Evolutionary conservation across 2,797 vertebrate species (phyloP).

Genomic region (Fringilla coelebs): DNA sequence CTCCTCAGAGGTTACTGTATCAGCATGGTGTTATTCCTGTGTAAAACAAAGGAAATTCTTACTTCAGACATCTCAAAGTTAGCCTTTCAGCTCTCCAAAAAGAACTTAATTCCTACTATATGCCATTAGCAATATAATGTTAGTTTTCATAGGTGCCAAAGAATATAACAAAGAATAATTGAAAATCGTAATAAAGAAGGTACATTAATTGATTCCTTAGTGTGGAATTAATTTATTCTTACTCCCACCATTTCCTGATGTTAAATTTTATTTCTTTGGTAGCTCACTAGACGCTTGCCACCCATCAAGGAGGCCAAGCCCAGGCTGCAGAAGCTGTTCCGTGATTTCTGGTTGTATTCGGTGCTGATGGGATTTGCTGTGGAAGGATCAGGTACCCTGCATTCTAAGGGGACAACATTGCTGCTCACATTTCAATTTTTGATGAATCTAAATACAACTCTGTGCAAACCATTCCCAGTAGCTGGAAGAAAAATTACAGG

Average conservation of each 20-base stretch:
- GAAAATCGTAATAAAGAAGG: neutral
- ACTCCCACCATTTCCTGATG: neutral
- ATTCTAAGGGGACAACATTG: neutral
- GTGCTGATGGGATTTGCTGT: conserved; percentile 97
- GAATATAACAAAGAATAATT: neutral
- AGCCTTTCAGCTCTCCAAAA: neutral
- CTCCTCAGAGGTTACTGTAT: neutral
- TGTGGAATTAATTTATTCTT: neutral
- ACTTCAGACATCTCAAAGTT: neutral
- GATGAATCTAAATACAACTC: neutral
- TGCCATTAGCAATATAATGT: neutral
- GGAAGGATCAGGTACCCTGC: conserved; percentile 89
- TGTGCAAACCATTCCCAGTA: neutral
- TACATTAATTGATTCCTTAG: neutral
- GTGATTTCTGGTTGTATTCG: conserved; percentile 97
- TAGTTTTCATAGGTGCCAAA: neutral
- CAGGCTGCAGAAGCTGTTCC: conserved; percentile 93
- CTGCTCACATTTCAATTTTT: neutral
- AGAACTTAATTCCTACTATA: neutral
- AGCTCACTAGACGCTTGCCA: conserved; percentile 90
- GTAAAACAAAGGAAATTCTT: neutral
- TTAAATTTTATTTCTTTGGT: neutral
- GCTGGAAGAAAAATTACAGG: neutral
- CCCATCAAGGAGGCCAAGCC: conserved; percentile 96
- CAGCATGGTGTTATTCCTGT: conserved; percentile 5